These are phyloP conservation scores for Synanceia verrucosa DNA, from an alignment of 2,797 vertebrate genomes.

Conservation along the genomic window DNA sequence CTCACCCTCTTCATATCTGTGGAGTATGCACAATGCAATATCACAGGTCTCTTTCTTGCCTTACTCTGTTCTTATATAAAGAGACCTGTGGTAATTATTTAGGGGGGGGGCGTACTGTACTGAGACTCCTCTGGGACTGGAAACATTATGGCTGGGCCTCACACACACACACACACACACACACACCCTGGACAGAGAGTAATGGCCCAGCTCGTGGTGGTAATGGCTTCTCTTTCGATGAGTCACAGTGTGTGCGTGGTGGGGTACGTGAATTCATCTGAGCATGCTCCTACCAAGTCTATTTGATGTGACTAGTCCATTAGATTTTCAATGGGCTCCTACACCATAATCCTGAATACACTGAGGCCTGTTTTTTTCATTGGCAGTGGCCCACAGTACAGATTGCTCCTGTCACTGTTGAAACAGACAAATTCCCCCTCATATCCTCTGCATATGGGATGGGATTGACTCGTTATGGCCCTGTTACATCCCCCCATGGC, in stretches of 20 bases:
- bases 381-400: constrained; percentile 62
- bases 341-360: constrained; percentile 74
- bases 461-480: constrained; percentile 78
- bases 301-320: constrained; percentile 79
- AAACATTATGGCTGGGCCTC: constrained; percentile 57
- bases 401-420: constrained; percentile 74
- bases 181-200: constrained; percentile 76
- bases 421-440: constrained; percentile 77
- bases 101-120: constrained; percentile 54
- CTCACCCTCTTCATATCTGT: constrained; percentile 5
- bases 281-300: constrained; percentile 65
- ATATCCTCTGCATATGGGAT: constrained; percentile 72
- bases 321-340: constrained; percentile 76
- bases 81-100: constrained; percentile 68
- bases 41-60: constrained; percentile 62
- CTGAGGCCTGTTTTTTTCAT: constrained; percentile 40
- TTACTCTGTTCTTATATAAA: constrained; percentile 55
- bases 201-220: constrained; percentile 74
- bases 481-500: constrained; percentile 75
- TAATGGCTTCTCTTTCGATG: constrained; percentile 75
- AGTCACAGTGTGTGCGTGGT: constrained; percentile 35
- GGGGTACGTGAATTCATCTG: constrained; percentile 59
- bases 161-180: constrained; percentile 26
- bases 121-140: constrained; percentile 57
- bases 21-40: constrained; percentile 48